Percentiles rank a stretch among this genome's conserved stretches.
phyloP scores from a whole-genome alignment of 2,113 vertebrate species.

The Verasper variegatus region DNA sequence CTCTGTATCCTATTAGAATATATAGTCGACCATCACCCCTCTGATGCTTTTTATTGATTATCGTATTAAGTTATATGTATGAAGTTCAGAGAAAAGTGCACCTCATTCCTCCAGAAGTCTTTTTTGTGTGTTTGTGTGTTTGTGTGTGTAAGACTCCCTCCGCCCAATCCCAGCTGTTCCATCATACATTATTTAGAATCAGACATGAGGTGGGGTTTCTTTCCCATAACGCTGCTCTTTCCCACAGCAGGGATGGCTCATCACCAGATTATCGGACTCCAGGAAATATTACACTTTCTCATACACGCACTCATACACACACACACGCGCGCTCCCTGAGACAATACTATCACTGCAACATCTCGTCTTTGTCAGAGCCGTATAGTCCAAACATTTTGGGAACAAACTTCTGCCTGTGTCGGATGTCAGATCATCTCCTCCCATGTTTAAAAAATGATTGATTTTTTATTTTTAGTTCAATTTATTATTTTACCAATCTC shows the following conservation, averaged over 20 bases:
- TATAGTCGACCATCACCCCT: too few species aligned
- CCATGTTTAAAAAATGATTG: background rate
- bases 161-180: conserved; percentile 22
- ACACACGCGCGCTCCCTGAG: background rate
- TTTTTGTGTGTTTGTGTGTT: background rate
- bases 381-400: conserved; percentile 30
- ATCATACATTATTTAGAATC: conserved; percentile 14
- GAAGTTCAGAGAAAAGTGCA: too few species aligned
- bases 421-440: background rate
- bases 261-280: conserved; percentile 21
- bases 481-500: background rate
- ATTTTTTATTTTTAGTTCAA: conserved; percentile 24
- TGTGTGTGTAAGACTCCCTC: conserved; percentile 9
- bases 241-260: conserved; percentile 17
- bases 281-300: conserved; percentile 31
- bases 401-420: background rate
- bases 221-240: conserved; percentile 35
- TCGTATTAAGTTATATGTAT: too few species aligned
- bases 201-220: background rate
- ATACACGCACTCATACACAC: conserved; percentile 13
- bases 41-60: too few species aligned
- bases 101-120: background rate
- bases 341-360: conserved; percentile 12
- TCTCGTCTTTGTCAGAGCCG: conserved; percentile 15
- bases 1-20: too few species aligned